Evolutionary conservation across 2,888 invertebrate species (phyloP).

Genomic region (Drosophila anomelani): DNA sequence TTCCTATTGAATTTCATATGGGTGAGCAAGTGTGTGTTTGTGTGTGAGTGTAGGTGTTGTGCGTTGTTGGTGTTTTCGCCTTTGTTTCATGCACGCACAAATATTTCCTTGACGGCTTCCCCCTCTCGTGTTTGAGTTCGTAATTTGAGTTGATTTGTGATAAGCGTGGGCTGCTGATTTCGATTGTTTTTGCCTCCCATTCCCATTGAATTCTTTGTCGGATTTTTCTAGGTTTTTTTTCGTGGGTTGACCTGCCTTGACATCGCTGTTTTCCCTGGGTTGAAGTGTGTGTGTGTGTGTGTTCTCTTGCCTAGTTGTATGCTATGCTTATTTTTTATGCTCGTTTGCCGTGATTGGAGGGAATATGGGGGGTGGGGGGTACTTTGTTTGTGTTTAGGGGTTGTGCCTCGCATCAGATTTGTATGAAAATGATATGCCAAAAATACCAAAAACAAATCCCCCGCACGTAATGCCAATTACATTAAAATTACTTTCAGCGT

Average conservation of each 20-base stretch:
- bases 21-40: constrained; percentile 3
- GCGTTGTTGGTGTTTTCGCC: constrained; percentile 40
- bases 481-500: constrained; percentile 64
- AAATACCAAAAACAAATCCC: constrained; percentile 39
- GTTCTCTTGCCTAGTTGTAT: constrained; percentile 42
- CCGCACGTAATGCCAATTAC: constrained; percentile 74
- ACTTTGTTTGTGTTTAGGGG: background rate
- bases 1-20: constrained; percentile 37
- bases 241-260: constrained; percentile 56
- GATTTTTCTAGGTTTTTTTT: constrained; percentile 29
- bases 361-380: background rate
- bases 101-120: constrained; percentile 34
- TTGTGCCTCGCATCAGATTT: constrained; percentile 66
- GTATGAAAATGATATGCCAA: constrained; percentile 67
- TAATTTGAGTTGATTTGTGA: constrained; percentile 75
- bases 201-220: background rate
- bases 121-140: constrained; percentile 54
- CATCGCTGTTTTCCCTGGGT: constrained; percentile 12
- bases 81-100: constrained; percentile 61
- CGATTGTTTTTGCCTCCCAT: constrained; percentile 60
- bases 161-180: constrained; percentile 52
- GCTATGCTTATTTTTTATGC: constrained; percentile 60
- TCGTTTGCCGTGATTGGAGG: constrained; percentile 34
- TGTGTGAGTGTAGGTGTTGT: constrained; percentile 32
- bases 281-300: constrained; percentile 27